Percentiles rank a stretch among this genome's conserved stretches.
phyloP scores from a whole-genome alignment of 2,113 vertebrate genomes.

The Platanista minor region DNA sequence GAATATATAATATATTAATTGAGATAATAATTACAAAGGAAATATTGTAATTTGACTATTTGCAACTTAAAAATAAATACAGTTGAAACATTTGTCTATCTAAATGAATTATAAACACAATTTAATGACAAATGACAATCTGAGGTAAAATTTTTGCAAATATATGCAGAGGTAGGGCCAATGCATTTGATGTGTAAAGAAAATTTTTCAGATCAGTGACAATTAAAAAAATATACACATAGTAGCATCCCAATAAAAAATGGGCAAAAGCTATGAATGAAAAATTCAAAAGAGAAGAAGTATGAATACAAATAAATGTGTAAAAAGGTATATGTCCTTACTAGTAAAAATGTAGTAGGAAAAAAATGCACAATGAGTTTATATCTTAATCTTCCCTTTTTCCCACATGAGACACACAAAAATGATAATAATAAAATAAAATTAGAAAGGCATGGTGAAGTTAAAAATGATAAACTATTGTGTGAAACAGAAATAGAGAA shows the following conservation, averaged over 20 bases:
- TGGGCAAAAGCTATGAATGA: background rate
- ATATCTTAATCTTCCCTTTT: background rate
- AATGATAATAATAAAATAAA: background rate
- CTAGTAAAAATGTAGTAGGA: background rate
- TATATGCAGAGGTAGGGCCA: background rate
- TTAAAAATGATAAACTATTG: background rate
- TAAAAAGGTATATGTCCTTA: background rate
- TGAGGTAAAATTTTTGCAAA: background rate
- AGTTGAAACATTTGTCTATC: background rate
- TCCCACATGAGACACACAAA: background rate
- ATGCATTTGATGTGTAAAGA: background rate
- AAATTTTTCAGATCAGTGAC: background rate
- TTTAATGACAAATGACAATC: background rate
- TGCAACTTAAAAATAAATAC: background rate
- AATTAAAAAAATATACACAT: background rate
- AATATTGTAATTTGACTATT: background rate
- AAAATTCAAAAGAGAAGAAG: background rate
- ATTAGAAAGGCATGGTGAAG: background rate
- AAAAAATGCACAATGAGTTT: background rate
- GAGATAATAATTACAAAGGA: background rate
- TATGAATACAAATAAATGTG: conserved; percentile 3
- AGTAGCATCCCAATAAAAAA: background rate
- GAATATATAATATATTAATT: background rate
- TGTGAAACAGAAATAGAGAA: background rate
- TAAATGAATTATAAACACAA: background rate